A percentile compares a stretch with the other conserved stretches of the same genome.
Evolutionary conservation across 1,140 invertebrate genomes (phyloP).

Genomic region (Bombus difficillimus): DNA sequence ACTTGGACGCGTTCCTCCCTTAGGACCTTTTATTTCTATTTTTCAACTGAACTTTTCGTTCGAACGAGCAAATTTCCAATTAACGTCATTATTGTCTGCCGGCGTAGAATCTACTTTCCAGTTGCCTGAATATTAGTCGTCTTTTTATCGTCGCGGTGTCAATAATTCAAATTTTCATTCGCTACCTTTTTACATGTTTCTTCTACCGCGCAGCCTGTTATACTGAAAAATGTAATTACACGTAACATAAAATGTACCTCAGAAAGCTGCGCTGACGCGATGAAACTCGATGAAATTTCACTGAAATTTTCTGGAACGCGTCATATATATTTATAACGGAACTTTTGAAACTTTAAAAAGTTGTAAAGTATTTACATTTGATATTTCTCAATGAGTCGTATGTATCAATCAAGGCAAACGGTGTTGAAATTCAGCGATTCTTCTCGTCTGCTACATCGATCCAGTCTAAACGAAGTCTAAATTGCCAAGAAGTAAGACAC

Average conservation of each 20-base stretch:
- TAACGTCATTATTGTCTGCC: neutral
- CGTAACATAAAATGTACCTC: conserved; percentile 14
- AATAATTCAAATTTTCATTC: conserved; percentile 6
- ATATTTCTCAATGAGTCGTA: no score
- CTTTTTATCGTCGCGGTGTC: neutral
- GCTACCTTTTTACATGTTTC: neutral
- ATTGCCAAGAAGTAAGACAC: no score
- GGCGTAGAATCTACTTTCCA: neutral
- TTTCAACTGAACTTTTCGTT: neutral
- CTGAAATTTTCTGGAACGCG: neutral
- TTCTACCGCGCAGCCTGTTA: neutral
- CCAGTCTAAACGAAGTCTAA: no score
- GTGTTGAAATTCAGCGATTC: no score
- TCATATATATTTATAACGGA: neutral
- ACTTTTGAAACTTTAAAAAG: neutral
- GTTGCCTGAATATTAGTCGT: neutral
- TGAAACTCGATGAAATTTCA: conserved; percentile 43
- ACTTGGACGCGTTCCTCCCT: neutral
- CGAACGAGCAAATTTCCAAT: neutral
- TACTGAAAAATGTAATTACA: conserved; percentile 38
- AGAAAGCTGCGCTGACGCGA: neutral
- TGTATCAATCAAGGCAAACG: no score
- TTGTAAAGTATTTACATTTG: no score
- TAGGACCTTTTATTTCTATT: neutral
- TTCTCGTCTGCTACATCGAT: no score